Base-by-base conservation (phyloP, 2,113 vertebrate genomes). In the Mugil cephalus region DNA sequence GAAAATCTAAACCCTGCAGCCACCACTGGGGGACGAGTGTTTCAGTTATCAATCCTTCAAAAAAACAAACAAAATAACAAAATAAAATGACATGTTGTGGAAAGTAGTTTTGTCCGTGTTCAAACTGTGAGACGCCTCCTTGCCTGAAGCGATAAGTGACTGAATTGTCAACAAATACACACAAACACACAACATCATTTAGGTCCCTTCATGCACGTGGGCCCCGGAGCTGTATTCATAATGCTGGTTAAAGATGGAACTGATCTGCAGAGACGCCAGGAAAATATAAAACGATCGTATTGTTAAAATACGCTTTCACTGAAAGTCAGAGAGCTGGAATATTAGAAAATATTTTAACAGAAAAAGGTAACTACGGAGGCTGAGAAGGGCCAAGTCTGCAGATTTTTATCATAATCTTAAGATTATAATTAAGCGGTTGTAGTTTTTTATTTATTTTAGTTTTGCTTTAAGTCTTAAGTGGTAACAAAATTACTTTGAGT, bases 201-300 rank as follows among this genome's bases (percentile, higher is more conserved):
- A 58, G 45, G 17, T 68, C 61, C 66, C 35, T 0, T 61, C 45
- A 38, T 83, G 80, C 74, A 74, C 18, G 13, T n/a, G 61, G 77
- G 35, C 38, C 24, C 24, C 30, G 2, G 4, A 61, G 77, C 76
- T 80, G 72, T 73, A 69, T 73, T 83, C 74, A 74, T 63, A 78
- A 75, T 2, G 53, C 43, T 11, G 6, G 39, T n/a, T 48, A 14
- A 55, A 63, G 24, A 30, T 30, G 9, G 8, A 34, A 34, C 10
- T 17, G 10, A 35, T 46, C 24, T 46, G 42, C 18, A 54, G 10
- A 40, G 24, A 24, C n/a, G n/a, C n/a, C n/a, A n/a, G n/a, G n/a
- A n/a, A n/a, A n/a, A n/a, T n/a, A n/a, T n/a, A n/a, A n/a, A n/a
- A n/a, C n/a, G n/a, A n/a, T n/a, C n/a, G n/a, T n/a, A n/a, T n/a